Conservation (phyloP, 2,888 invertebrate genomes). For the Pyrrhia umbra region DNA sequence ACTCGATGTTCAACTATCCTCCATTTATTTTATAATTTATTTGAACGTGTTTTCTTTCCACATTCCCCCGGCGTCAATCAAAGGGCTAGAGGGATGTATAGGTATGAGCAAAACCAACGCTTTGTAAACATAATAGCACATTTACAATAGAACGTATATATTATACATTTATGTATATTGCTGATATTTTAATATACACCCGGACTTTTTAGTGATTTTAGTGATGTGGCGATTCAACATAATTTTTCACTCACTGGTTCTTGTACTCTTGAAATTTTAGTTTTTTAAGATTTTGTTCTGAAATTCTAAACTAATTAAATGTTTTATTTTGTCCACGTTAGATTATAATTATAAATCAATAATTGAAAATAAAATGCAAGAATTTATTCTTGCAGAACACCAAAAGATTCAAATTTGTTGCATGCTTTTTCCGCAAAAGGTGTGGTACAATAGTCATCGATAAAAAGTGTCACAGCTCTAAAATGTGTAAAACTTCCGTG, state of each 20-base stretch:
- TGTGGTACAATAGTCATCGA: neutral
- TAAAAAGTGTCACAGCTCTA: slow-evolving; percentile 13
- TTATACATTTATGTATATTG: slow-evolving; percentile 46
- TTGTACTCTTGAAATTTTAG: neutral
- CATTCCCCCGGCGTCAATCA: slow-evolving; percentile 78
- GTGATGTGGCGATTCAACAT: slow-evolving; percentile 5
- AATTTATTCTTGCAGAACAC: too few relatives aligned
- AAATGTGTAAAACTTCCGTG: slow-evolving; percentile 45
- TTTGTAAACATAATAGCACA: slow-evolving; percentile 54
- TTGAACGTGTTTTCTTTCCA: slow-evolving; percentile 66
- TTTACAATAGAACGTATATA: slow-evolving; percentile 38
- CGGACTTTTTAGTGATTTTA: slow-evolving; percentile 33
- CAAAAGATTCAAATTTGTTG: too few relatives aligned
- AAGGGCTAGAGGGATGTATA: slow-evolving; percentile 87
- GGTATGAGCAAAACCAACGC: slow-evolving; percentile 75
- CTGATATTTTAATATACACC: slow-evolving; percentile 35
- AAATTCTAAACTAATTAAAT: neutral
- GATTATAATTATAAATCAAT: too few relatives aligned
- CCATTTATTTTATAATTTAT: slow-evolving; percentile 47
- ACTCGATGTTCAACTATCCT: too few relatives aligned
- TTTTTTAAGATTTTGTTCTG: neutral
- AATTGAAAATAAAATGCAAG: too few relatives aligned
- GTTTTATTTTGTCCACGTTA: too few relatives aligned
- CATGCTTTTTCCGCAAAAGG: neutral
- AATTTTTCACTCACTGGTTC: neutral